Base-by-base conservation (phyloP, 2,888 invertebrate species). In the Cephus pygmeus region DNA sequence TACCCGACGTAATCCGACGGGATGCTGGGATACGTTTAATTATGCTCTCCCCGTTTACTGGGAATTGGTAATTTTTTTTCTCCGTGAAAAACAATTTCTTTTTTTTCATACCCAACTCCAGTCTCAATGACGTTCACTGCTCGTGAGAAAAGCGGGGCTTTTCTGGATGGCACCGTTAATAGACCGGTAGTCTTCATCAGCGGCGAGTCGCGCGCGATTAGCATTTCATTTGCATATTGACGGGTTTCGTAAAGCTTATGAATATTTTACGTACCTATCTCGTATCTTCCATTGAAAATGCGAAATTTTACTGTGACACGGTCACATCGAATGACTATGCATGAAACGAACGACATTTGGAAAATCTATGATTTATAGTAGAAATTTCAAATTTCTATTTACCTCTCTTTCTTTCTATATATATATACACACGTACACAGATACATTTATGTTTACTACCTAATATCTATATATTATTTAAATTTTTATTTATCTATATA, bases 231-330 rank as follows among this genome's bases (percentile, higher is more conserved):
- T 90, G 89, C 91, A 91, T 91, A 91, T 90, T 91, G 90, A 91
- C 91, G 90, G 91, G 89, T 90, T 91, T 91, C 89, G 88, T 88
- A 90, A 91, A 91, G 91, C 89, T 91, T 91, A 91, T 91, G 91
- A 91, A 91, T 91, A 91, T 90, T 91, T 91, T 90, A 91, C 84
- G 83, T 81, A 78, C 73, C 80, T 81, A 56, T 56, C 56, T 31
- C 31, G 33, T 71, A 71, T 31, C 31, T 31, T 23, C 71, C 15
- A 34, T 33, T 31, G 33, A 71, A 71, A 71, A 31, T 71, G 33
- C 33, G 31, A 31, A 30, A 15, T 71, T 34, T 56, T 56, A 56
- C 56, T 23, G 56, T 23, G 56, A 56, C 56, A 56, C 56, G 56
- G 56, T 56, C 56, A 56, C 56, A 6, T 56, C 56, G 23, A 23